Conservation (phyloP, 2,797 vertebrate genomes). For the Steatocranus sp. region DNA sequence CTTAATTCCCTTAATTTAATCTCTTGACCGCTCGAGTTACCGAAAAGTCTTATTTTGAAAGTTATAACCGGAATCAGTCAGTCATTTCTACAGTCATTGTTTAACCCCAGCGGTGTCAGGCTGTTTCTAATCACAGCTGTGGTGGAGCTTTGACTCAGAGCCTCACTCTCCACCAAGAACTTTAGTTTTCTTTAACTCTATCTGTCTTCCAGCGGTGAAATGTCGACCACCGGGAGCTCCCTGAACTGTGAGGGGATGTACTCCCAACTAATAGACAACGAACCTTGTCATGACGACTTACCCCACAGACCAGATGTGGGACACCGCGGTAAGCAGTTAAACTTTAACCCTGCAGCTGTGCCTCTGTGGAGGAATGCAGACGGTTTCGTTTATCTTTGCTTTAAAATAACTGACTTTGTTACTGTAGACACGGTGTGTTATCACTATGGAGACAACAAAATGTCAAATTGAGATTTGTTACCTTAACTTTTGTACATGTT, state of each 20-base stretch:
- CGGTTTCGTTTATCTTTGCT: neutral
- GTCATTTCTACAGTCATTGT: neutral
- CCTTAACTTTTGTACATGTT: neutral
- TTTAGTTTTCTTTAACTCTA: neutral
- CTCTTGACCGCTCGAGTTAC: neutral
- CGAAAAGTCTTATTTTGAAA: neutral
- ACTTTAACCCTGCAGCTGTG: neutral
- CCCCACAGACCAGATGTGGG: slow-evolving; percentile 3
- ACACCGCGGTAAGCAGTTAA: neutral
- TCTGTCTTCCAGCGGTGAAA: neutral
- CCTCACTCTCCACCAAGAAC: neutral
- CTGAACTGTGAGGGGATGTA: slow-evolving; percentile 15
- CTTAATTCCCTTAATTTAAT: neutral
- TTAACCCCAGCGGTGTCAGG: neutral
- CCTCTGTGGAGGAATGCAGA: neutral
- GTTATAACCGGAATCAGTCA: neutral
- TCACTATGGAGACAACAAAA: fast-evolving
- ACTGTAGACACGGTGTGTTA: neutral
- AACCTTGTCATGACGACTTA: neutral
- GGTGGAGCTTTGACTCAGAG: neutral
- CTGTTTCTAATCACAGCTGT: neutral
- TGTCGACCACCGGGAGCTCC: slow-evolving; percentile 5
- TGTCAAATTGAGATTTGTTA: neutral
- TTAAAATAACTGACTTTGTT: neutral
- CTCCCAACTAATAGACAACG: slow-evolving; percentile 43